A percentile compares a stretch with the other conserved stretches of the same genome.
Evolutionary conservation across 2,888 invertebrate genomes (phyloP).

Genomic region (Villa cingulata): DNA sequence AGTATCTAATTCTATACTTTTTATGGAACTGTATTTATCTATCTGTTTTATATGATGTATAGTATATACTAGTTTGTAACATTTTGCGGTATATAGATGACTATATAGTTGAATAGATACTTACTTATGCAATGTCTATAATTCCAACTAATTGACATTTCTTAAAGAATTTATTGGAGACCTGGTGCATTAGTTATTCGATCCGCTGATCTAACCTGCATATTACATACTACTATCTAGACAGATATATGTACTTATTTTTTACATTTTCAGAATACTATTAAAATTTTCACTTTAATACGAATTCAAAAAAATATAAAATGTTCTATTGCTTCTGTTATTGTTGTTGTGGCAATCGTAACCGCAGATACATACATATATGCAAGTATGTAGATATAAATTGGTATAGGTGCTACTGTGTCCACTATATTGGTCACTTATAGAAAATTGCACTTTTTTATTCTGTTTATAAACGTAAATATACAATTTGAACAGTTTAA

Average conservation of each 20-base stretch:
- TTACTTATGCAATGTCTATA: constrained; percentile 8
- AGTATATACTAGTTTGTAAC: too few relatives aligned
- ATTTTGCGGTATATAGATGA: too few relatives aligned
- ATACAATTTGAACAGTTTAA: background rate
- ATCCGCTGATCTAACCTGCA: too few relatives aligned
- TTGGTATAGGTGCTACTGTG: background rate
- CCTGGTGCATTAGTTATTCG: constrained; percentile 9
- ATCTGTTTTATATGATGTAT: too few relatives aligned
- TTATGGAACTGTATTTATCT: too few relatives aligned
- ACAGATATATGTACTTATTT: background rate
- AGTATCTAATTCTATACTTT: too few relatives aligned
- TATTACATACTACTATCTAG: too few relatives aligned
- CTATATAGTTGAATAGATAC: background rate
- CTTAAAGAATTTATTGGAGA: constrained; percentile 13
- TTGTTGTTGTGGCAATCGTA: background rate
- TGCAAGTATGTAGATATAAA: too few relatives aligned
- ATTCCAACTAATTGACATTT: constrained; percentile 15
- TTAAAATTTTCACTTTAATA: background rate
- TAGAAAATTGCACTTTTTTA: background rate
- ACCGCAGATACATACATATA: background rate
- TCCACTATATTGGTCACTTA: constrained; percentile 2
- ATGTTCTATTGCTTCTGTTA: background rate
- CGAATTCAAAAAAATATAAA: background rate
- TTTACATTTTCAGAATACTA: background rate
- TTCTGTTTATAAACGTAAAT: background rate